Base-by-base conservation (phyloP, 1,140 invertebrate species). In the Papilio polytes region DNA sequence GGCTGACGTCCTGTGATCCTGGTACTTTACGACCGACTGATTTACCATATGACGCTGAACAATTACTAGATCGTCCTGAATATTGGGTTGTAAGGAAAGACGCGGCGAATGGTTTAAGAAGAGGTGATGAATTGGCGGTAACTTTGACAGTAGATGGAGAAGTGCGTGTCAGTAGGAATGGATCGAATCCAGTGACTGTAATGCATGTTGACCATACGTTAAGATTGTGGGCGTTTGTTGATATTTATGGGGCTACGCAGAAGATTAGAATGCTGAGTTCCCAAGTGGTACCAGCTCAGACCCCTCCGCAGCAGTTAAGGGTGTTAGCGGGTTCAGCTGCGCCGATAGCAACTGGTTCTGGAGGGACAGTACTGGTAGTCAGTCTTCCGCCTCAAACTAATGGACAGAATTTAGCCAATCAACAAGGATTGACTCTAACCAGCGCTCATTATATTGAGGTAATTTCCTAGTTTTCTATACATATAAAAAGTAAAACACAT, bases 61-160 rank as follows among this genome's bases (percentile, higher is more conserved):
- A 98, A 36, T 95, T 99, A 0, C 92, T 99, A 3, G 99, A 99
- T 91, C 96, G 99, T n/a, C 98, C 97, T 0, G 99, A 99, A 88
- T 99, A 99, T 91, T 99, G 99, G 99, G 98, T 99, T 1, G 98
- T 99, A 0, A 97, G 98, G 85, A 98, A 99, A 86, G 98, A 99
- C 90, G 98, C 99, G 2, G 98, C 98, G 0, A 97, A 97, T 44
- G 97, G 96, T 53, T 97, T 98, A 0, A 96, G 98, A 82, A 96
- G 97, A 36, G 98, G 98, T 1, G 99, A 99, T 92, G 98, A 99
- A 92, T 96, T 99, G 7, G 97, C 97, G n/a, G 98, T 99, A 88
- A 97, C 97, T 81, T 96, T 99, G 13, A 97, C 98, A 0, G 95
- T 96, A 80, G 97, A 96, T 83, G 98, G 98, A 10, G 98, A 99